These are phyloP conservation scores for Mizuhopecten yessoensis DNA, from an alignment of 1,140 invertebrate species.

Conservation along the genomic window DNA sequence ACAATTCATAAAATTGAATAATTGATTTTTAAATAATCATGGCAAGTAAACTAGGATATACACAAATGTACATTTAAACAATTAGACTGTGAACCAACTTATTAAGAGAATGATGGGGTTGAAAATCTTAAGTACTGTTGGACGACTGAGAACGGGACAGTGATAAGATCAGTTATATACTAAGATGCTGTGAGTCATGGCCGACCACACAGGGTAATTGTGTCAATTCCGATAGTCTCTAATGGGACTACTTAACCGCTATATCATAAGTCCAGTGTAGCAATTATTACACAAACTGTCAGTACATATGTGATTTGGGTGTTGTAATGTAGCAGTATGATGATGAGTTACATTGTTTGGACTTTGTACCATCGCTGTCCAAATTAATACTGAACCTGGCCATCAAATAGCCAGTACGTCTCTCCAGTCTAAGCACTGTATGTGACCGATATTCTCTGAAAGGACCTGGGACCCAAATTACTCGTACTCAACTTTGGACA, in stretches of 20 bases:
- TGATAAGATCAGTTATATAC: not conserved
- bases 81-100: too few relatives aligned
- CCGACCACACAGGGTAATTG: not conserved
- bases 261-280: not conserved
- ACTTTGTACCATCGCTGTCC: not conserved
- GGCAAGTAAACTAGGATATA: too few relatives aligned
- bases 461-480: not conserved
- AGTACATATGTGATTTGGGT: too few relatives aligned
- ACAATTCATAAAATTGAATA: too few relatives aligned
- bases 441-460: too few relatives aligned
- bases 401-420: too few relatives aligned
- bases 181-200: not conserved
- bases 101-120: not conserved
- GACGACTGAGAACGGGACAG: not conserved
- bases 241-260: not conserved
- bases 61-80: too few relatives aligned
- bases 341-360: not conserved
- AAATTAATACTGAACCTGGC: not conserved
- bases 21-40: too few relatives aligned
- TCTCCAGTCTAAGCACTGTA: too few relatives aligned
- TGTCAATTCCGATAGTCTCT: not conserved
- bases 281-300: too few relatives aligned
- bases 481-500: not conserved
- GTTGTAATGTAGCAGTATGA: too few relatives aligned
- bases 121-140: slow-evolving; percentile 8